Evolutionary conservation across 2,888 invertebrate species (phyloP).

Genomic region (Prosapia bicincta): DNA sequence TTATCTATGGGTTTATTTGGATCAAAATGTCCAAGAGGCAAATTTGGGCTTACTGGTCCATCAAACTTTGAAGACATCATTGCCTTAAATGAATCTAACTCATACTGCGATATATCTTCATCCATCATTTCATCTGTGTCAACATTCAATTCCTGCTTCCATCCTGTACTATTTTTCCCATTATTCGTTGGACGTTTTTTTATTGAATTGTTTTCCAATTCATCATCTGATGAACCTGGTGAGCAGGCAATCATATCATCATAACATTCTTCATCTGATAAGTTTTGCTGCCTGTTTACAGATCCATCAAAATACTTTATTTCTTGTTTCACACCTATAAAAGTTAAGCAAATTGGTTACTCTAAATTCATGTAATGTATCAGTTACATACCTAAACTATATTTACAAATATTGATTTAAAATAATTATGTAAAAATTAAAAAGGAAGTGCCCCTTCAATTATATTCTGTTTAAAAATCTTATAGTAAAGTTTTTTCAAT

Average conservation of each 20-base stretch:
- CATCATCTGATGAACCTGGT: slow-evolving; percentile 38
- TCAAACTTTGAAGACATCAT: slow-evolving; percentile 28
- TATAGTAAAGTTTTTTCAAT: too few relatives aligned
- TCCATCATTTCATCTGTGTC: slow-evolving; percentile 32
- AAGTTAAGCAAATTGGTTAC: background rate
- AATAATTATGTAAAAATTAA: background rate
- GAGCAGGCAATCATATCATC: slow-evolving; percentile 49
- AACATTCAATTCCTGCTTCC: slow-evolving; percentile 12
- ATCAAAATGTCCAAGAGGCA: slow-evolving; percentile 34
- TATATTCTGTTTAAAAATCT: too few relatives aligned
- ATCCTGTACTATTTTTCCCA: background rate
- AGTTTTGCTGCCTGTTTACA: background rate
- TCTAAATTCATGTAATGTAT: background rate
- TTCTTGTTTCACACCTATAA: background rate
- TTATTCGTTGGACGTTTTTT: slow-evolving; percentile 3
- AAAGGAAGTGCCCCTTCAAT: slow-evolving; percentile 11
- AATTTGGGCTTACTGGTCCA: background rate
- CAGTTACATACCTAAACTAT: background rate
- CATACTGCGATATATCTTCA: slow-evolving; percentile 38
- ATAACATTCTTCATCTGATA: slow-evolving; percentile 34
- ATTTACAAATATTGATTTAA: background rate
- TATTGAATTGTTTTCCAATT: slow-evolving; percentile 40
- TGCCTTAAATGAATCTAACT: slow-evolving; percentile 36
- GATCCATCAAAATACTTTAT: background rate
- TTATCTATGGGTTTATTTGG: slow-evolving; percentile 38